Conservation (phyloP, 2,888 invertebrate species). For the Ormia ochracea region DNA sequence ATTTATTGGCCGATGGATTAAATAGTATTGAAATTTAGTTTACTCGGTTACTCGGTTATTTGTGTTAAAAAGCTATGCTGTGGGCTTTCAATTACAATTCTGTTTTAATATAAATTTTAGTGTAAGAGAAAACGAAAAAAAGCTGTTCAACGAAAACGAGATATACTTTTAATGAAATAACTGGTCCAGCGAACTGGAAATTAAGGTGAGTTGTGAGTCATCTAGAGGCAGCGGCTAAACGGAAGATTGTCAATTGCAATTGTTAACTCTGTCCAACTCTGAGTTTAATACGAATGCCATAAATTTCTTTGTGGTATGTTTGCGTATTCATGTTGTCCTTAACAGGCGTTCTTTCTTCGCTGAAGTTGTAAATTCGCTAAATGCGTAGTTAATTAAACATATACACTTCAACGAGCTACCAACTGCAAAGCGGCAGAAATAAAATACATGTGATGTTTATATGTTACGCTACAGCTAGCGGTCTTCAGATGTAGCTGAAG, state of each 20-base stretch:
- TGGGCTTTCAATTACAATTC: constrained; percentile 1
- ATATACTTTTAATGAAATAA: not conserved
- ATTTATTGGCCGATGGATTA: not conserved
- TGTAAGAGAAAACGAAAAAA: constrained; percentile 1
- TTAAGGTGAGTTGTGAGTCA: not conserved
- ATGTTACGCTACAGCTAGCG: too few species aligned
- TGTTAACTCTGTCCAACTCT: not conserved
- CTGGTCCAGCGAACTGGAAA: not conserved
- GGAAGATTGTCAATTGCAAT: not conserved
- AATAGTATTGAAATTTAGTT: not conserved
- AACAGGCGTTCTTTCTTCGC: too few species aligned
- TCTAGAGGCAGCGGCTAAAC: not conserved
- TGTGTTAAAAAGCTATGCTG: not conserved
- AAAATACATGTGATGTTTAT: too few species aligned
- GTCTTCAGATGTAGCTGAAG: too few species aligned
- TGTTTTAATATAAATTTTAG: not conserved
- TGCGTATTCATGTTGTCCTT: too few species aligned
- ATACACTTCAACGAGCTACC: too few species aligned
- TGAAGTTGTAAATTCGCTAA: too few species aligned
- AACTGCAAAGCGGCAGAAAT: too few species aligned
- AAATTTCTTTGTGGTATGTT: too few species aligned
- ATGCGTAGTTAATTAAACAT: too few species aligned
- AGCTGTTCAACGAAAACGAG: constrained; percentile 27
- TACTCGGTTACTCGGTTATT: not conserved
- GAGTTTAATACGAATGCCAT: not conserved